Conservation (phyloP, 2,113 vertebrate genomes). For the Prunella himalayana region DNA sequence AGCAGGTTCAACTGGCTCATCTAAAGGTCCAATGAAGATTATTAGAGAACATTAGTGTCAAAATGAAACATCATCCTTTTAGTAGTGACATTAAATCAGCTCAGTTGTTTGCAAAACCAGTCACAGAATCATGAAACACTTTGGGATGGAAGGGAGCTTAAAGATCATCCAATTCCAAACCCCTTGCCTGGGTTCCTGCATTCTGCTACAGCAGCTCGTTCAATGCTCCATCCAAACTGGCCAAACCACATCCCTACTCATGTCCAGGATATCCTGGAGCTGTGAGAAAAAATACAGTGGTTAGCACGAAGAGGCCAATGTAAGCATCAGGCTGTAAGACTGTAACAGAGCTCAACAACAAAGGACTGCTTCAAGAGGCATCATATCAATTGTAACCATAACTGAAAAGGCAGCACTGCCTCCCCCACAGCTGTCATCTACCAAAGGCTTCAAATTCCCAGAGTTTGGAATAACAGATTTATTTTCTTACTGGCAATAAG, state of each 20-base stretch:
- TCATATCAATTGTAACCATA: not conserved
- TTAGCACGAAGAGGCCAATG: not conserved
- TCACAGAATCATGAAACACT: not conserved
- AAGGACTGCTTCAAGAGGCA: not conserved
- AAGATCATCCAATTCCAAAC: not conserved
- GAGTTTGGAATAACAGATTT: rapidly evolving
- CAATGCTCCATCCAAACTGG: not conserved
- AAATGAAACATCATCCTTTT: not conserved
- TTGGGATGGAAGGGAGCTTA: not conserved
- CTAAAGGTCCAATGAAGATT: not conserved
- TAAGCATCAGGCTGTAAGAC: not conserved
- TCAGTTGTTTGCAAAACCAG: not conserved
- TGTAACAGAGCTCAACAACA: not conserved
- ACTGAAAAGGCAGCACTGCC: rapidly evolving
- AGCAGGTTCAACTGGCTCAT: not conserved
- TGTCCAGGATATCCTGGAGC: not conserved
- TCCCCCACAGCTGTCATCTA: too few relatives aligned
- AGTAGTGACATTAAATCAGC: not conserved
- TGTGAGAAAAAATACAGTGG: not conserved
- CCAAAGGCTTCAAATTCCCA: not conserved
- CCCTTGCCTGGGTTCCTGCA: rapidly evolving
- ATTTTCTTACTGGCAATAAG: not conserved
- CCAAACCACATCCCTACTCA: not conserved
- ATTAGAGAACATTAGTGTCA: not conserved
- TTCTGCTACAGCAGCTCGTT: not conserved